Base-by-base conservation (phyloP, 1,140 invertebrate genomes). In the Episyrphus balteatus region DNA sequence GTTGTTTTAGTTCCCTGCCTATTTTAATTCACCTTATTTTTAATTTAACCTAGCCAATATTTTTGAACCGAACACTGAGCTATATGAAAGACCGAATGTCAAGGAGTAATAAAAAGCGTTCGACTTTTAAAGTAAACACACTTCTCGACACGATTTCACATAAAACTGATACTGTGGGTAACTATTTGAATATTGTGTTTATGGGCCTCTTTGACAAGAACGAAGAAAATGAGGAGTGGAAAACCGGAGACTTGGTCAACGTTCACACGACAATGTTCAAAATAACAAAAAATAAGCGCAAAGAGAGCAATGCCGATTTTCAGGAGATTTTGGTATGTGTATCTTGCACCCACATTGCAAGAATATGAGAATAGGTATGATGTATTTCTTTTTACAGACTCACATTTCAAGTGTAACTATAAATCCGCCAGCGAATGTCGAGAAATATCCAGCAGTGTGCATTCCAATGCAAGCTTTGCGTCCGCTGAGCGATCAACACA, bases 81-180 rank as follows among this genome's bases (percentile, higher is more conserved):
- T 96, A 94, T 61, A 92, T 95, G 89, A 88, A 83, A 67, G 78
- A 88, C 55, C 77, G 89, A 52, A 88, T 90, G 83, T 88, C 87
- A 41, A 75, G 88, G 54, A 83, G 75, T 54, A 81, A 91, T 62
- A 86, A 86, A 60, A 73, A 73, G 36, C 75, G 86, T 38, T 69
- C 77, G 36, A 77, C 69, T 43, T 88, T 90, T 57, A 82, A 82
- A 71, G 73, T 88, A 14, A 80, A 88, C 57, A 76, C 72, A 33
- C 71, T 90, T 51, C 68, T 89, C 46, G 80, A 84, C 15, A 79
- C 72, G 60, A 75, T 83, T 42, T 72, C 74, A 54, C 75, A 76
- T 58, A 72, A 81, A 61, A 64, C 55, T 30, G 72, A 63, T 62
- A 70, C 65, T 54, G 71, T 76, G 65, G 75, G 80, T 56, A 82